Conservation (phyloP, 2,888 invertebrate genomes). For the Nemapogon koenigi region DNA sequence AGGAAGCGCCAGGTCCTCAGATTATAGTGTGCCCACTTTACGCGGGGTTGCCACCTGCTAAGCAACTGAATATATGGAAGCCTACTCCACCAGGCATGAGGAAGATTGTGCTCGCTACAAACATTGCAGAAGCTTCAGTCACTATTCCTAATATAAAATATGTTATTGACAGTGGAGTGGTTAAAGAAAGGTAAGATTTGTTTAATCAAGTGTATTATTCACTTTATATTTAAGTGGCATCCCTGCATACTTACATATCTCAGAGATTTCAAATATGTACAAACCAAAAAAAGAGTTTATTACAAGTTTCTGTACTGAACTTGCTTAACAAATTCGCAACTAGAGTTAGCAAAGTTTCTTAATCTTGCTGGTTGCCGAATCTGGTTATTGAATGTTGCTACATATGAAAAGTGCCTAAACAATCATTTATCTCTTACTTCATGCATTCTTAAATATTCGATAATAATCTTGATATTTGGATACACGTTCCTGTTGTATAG, state of each 20-base stretch:
- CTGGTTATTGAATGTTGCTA: too few species aligned
- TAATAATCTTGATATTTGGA: too few species aligned
- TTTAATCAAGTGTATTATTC: neutral
- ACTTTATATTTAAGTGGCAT: neutral
- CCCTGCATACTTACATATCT: neutral
- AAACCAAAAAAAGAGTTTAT: too few species aligned
- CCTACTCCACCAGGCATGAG: constrained; percentile 75
- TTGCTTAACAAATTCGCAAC: too few species aligned
- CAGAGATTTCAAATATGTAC: constrained; percentile 6
- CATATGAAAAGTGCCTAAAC: too few species aligned
- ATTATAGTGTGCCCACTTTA: constrained; percentile 88
- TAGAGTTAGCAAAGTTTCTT: too few species aligned
- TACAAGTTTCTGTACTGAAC: too few species aligned
- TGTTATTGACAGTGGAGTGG: constrained; percentile 92
- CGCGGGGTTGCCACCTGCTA: constrained; percentile 85
- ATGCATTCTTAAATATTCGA: too few species aligned
- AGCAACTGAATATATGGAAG: constrained; percentile 88
- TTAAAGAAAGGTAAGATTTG: constrained; percentile 76
- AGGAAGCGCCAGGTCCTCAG: constrained; percentile 68
- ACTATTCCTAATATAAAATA: constrained; percentile 92
- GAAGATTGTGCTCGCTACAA: constrained; percentile 94
- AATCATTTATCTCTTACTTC: too few species aligned
- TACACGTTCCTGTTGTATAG: too few species aligned
- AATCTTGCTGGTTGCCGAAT: too few species aligned
- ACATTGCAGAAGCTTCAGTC: constrained; percentile 97